phyloP scores from a whole-genome alignment of 2,113 vertebrate species.

The Aptenodytes patagonicus region DNA sequence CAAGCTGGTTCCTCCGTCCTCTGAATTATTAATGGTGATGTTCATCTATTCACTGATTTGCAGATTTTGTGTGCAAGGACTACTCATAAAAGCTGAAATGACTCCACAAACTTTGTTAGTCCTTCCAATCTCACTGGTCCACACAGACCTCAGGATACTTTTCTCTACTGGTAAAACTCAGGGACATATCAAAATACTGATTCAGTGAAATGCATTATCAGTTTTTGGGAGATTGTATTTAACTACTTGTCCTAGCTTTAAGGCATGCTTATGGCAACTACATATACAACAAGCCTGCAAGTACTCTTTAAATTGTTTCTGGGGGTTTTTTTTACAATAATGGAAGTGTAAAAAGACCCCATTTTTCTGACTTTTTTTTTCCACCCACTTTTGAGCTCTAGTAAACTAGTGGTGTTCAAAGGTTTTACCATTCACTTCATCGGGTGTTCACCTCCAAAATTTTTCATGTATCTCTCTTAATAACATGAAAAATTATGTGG shows the following conservation, averaged over 20 bases:
- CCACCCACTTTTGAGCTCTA: background rate
- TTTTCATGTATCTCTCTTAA: background rate
- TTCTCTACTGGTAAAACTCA: background rate
- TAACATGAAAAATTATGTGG: background rate
- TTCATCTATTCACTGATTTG: background rate
- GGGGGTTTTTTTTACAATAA: rapidly evolving
- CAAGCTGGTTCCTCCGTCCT: background rate
- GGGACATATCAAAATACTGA: background rate
- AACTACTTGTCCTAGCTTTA: background rate
- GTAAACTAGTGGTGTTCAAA: background rate
- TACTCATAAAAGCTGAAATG: background rate
- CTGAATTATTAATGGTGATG: background rate
- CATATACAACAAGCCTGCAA: background rate
- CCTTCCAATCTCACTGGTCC: background rate
- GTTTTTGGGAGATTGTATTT: background rate
- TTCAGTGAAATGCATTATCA: background rate
- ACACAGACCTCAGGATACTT: background rate
- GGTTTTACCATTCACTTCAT: background rate
- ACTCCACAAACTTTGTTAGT: background rate
- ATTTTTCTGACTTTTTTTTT: background rate
- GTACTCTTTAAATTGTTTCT: background rate
- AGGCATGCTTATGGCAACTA: background rate
- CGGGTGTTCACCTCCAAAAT: background rate
- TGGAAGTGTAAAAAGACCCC: rapidly evolving
- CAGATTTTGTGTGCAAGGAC: background rate